These are phyloP conservation scores for Periplaneta americana DNA, from an alignment of 1,140 invertebrate species.

Conservation along the genomic window DNA sequence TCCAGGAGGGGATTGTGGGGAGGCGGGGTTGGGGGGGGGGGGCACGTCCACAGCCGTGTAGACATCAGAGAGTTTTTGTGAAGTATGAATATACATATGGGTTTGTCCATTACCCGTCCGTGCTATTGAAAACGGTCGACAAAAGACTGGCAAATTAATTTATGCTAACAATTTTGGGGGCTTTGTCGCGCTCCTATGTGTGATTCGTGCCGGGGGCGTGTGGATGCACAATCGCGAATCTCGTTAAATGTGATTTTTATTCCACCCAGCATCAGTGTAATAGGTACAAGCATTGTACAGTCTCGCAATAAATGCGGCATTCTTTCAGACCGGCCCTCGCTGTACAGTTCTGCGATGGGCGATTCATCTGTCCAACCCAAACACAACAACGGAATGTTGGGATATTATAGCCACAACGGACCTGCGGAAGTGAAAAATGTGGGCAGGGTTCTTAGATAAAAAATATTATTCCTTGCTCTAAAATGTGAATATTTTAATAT, in stretches of 20 bases:
- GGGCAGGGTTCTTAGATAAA: no score
- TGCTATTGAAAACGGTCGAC: constrained; percentile 15
- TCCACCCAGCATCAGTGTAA: not conserved
- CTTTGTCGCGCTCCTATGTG: constrained; percentile 6
- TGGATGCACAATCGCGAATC: constrained; percentile 15
- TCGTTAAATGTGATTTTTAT: constrained; percentile 20
- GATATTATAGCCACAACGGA: no score
- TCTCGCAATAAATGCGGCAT: not conserved
- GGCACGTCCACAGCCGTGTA: not conserved
- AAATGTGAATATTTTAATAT: no score
- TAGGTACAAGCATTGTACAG: not conserved
- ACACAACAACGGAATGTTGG: no score
- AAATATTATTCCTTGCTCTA: no score
- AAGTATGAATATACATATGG: constrained; percentile 21
- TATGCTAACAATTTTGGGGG: constrained; percentile 19
- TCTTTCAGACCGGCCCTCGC: not conserved
- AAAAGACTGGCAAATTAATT: constrained; percentile 24
- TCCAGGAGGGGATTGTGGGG: no score
- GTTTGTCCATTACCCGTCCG: constrained; percentile 5
- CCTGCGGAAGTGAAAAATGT: no score
- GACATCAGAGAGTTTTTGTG: not conserved
- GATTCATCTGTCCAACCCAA: no score
- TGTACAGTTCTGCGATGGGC: no score
- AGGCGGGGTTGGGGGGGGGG: not conserved
- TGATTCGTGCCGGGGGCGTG: constrained; percentile 4